Base-by-base conservation (phyloP, 2,113 vertebrate genomes). In the Xenus cinereus region DNA sequence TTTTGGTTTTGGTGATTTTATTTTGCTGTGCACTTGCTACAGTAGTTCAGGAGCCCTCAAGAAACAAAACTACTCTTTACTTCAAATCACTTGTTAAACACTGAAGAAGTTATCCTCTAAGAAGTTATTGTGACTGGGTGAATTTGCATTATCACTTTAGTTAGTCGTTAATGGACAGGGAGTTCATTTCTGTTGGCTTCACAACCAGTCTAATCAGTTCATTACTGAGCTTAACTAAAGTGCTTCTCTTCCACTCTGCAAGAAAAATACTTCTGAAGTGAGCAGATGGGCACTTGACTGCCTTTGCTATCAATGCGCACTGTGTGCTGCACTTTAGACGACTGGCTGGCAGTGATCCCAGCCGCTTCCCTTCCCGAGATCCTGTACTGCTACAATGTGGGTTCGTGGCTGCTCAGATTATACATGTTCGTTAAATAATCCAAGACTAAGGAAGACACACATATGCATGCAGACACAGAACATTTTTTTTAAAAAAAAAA, bases 251-350 rank as follows among this genome's bases (percentile, higher is more conserved):
- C 75, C 79, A 63, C 41, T 87, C 73, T 59, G 27, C 48, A 85
- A 67, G 64, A 83, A 92, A 90, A 95, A 53, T 76, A 54, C 66
- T 95, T 95, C 54, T 75, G 77, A 89, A 88, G 72, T 72, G 94
- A 80, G 24, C 89, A 96, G 95, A 93, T 96, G 89, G 79, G 76
- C 66, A 82, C 62, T 88, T 91, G 74, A 84, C 68, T 91, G 84
- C 43, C n/a, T 96, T 80, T 67, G 43, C 75, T 91, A 27, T 79
- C 72, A 68, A 12, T 28, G 54, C 56, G n/a, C 53, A 13, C 37
- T 67, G 8, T 35, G 33, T 73, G 50, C 46, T 83, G 72, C 87
- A 69, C 76, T 96, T 93, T 89, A 62, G 63, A 53, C 45, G 48
- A 46, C 39, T 53, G 86, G 6, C 72, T 96, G 95, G 97, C 94